phyloP scores from a whole-genome alignment of 2,888 invertebrate species.

The Cotesia congregata region DNA sequence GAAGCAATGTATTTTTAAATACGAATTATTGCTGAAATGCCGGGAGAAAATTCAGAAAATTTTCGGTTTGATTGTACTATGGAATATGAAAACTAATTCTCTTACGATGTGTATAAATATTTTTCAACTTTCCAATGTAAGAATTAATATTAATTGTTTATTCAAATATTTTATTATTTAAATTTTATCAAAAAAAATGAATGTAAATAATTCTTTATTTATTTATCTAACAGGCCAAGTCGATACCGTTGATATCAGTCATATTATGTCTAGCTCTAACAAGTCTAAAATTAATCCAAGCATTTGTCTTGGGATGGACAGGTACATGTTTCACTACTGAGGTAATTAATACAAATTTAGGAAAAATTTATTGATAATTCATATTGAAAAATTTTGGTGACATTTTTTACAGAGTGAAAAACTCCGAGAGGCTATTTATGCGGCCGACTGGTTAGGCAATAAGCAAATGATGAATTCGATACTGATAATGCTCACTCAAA shows the following conservation, averaged over 20 bases:
- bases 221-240: background rate
- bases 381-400: no score
- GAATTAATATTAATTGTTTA: background rate
- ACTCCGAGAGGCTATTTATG: constrained; percentile 21
- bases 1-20: constrained; percentile 36
- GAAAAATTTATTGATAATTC: no score
- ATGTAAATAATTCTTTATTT: background rate
- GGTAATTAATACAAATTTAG: no score
- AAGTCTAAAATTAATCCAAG: constrained; percentile 16
- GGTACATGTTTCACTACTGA: constrained; percentile 36
- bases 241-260: background rate
- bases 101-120: constrained; percentile 35
- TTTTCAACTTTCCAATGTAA: constrained; percentile 37
- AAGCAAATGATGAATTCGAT: constrained; percentile 23
- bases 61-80: constrained; percentile 41
- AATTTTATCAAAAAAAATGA: background rate
- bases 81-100: constrained; percentile 30
- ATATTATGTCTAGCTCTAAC: background rate
- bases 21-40: constrained; percentile 30
- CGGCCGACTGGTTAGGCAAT: constrained; percentile 37
- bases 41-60: constrained; percentile 35
- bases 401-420: constrained; percentile 6
- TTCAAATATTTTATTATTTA: background rate
- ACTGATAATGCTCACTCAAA: constrained; percentile 29
- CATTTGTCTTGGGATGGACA: constrained; percentile 34